These are phyloP conservation scores for Nasonia longicornis DNA, from an alignment of 1,140 invertebrate species.

Conservation along the genomic window DNA sequence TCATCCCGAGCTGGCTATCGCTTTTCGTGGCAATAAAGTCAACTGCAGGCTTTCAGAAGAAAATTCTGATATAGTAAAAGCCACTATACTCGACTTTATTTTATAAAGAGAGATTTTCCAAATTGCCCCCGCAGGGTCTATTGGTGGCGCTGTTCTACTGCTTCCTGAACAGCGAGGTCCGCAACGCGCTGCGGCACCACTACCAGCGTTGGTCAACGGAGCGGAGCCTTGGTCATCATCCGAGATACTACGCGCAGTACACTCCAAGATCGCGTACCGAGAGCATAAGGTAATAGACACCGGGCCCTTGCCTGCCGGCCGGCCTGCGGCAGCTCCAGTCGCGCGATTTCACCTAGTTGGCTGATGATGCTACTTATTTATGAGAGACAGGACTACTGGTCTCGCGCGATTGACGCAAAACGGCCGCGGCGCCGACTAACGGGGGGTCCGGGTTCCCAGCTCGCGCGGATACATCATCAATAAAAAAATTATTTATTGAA, in stretches of 20 bases:
- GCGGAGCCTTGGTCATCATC: conserved; percentile 66
- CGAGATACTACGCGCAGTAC: conserved; percentile 78
- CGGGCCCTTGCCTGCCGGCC: not conserved
- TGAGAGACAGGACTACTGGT: not conserved
- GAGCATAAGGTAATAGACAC: conserved; percentile 77
- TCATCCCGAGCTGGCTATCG: too few relatives aligned
- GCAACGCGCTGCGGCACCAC: conserved; percentile 85
- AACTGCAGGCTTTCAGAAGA: not conserved
- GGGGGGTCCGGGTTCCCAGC: conserved; percentile 16
- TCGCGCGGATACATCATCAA: conserved; percentile 25
- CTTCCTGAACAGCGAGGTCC: conserved; percentile 92
- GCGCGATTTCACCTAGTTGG: conserved; percentile 13
- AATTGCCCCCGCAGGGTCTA: conserved; percentile 77
- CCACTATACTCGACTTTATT: too few relatives aligned
- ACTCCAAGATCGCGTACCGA: conserved; percentile 83
- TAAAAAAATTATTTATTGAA: conserved; percentile 44
- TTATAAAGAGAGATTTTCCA: not conserved
- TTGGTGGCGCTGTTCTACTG: conserved; percentile 90
- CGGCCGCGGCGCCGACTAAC: not conserved
- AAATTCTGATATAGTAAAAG: too few relatives aligned
- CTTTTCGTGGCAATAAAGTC: too few relatives aligned
- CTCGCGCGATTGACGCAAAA: not conserved
- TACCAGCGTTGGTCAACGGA: conserved; percentile 83
- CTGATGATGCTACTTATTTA: too few relatives aligned
- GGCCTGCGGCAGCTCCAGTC: not conserved